Evolutionary conservation across 1,140 invertebrate genomes (phyloP), one percentile per base, ranked within the genome.

Genomic region (Zaprionus ornatus): DNA sequence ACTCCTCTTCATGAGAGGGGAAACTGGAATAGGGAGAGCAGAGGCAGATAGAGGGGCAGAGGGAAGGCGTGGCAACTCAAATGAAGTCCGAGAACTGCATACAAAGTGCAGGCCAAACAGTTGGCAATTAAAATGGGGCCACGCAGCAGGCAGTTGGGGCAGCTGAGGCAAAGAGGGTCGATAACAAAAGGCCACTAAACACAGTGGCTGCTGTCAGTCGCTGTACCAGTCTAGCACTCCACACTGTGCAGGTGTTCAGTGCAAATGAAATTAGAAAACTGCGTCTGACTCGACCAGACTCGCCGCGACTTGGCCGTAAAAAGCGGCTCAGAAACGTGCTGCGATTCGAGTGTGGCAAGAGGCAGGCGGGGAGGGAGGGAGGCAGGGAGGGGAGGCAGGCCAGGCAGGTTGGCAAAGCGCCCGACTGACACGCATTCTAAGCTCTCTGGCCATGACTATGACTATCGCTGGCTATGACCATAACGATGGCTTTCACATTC

Each of bases 91-190:
- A 72, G 74, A 25, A 23, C 42, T 75, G 83, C 84, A 88, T 88
- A 88, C 80, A 87, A 84, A 87, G 80, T 88, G 85, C 85, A 81
- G 48, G 56, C 63, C 69, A 77, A 68, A 54, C 52, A 77, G 82
- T 70, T 82, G 70, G 84, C 84, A 88, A 86, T 86, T 86, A 86
- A 88, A 86, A 80, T 83, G 80, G 64, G 82, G 80, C 84, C 72
- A 87, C 76, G 55, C 35, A 50, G 57, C 64, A 74, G 64, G 54
- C 54, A 59, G 67, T n/a, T n/a, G n/a, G 62, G 40, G 75, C 52
- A 65, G 55, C 3, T 6, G 27, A 40, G 12, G 29, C 15, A 21
- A 25, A 29, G 21, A 37, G 25, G 12, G 35, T 25, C 4, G 29
- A 35, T 37, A 50, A 25, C 21, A 50, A 63, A 52, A 65, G 50